Percentiles rank a stretch among this genome's conserved stretches.
Conservation (phyloP, 2,888 invertebrate genomes). For the Polyploca ridens region DNA sequence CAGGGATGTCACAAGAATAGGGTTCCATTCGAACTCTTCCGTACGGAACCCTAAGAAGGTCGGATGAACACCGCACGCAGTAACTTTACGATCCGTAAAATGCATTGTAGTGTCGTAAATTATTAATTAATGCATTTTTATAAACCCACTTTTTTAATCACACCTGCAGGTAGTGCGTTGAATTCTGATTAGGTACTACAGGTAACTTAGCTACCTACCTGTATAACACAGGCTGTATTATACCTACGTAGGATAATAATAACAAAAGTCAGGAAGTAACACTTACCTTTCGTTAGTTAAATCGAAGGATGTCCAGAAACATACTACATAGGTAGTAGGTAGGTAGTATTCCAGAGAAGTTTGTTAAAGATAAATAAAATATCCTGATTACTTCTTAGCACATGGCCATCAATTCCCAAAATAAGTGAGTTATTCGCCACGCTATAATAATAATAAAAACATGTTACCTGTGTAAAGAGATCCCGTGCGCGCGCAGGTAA, state of each 20-base stretch:
- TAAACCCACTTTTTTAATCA: not conserved
- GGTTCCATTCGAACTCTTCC: no score
- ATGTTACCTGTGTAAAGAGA: slow-evolving; percentile 76
- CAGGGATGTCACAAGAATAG: no score
- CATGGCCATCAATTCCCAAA: no score
- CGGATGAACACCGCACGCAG: slow-evolving; percentile 11
- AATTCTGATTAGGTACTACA: not conserved
- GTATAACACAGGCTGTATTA: not conserved
- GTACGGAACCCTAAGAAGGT: slow-evolving; percentile 38
- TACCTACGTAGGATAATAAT: not conserved
- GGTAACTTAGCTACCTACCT: not conserved
- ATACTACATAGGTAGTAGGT: no score
- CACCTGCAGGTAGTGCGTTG: not conserved
- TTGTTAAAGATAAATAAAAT: no score
- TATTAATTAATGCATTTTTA: not conserved
- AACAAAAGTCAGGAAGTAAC: not conserved
- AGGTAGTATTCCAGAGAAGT: not conserved
- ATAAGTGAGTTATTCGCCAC: not conserved
- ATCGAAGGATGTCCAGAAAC: not conserved
- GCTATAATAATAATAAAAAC: slow-evolving; percentile 11
- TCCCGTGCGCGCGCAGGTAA: slow-evolving; percentile 81
- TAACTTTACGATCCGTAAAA: no score
- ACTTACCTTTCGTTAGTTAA: not conserved
- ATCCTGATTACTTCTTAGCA: no score
- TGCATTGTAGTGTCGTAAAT: not conserved